Percentiles rank a stretch among this genome's conserved stretches.
These are phyloP conservation scores for Bursaphelenchus okinawaensis DNA, from an alignment of 2,888 invertebrate genomes.

Conservation along the genomic window DNA sequence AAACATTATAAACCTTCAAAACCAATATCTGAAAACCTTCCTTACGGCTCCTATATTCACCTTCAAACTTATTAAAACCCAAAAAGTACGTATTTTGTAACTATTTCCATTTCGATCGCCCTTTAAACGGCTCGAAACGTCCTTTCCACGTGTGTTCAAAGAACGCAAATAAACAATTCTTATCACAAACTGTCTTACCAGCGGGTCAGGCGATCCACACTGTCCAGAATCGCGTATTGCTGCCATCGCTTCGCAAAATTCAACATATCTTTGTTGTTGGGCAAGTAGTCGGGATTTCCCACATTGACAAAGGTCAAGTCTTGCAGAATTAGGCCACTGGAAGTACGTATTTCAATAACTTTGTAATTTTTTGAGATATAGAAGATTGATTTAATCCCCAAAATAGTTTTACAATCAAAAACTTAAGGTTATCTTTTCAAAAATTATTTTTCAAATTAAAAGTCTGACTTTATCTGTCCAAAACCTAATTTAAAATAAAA, in stretches of 20 bases:
- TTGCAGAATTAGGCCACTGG: conserved; percentile 89
- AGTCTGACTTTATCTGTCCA: background rate
- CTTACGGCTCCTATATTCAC: no score
- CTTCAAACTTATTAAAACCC: no score
- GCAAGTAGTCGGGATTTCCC: conserved; percentile 85
- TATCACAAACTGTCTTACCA: conserved; percentile 68
- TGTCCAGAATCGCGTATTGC: conserved; percentile 93
- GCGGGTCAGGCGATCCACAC: conserved; percentile 93
- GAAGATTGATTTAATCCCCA: background rate
- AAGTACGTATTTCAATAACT: conserved; percentile 12
- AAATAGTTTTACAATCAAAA: background rate
- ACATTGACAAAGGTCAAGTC: conserved; percentile 98
- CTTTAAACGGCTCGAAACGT: no score
- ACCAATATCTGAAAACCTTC: no score
- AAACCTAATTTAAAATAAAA: conserved; percentile 38
- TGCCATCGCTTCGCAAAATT: conserved; percentile 98
- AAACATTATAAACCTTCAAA: no score
- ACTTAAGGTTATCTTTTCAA: no score
- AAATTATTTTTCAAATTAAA: conserved; percentile 15
- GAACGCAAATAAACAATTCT: background rate
- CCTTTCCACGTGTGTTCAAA: background rate
- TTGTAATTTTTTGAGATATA: background rate
- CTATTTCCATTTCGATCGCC: no score
- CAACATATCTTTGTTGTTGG: conserved; percentile 68
- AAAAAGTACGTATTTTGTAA: no score